Evolutionary conservation across 2,797 vertebrate genomes (phyloP).

Genomic region (Malurus splendens): DNA sequence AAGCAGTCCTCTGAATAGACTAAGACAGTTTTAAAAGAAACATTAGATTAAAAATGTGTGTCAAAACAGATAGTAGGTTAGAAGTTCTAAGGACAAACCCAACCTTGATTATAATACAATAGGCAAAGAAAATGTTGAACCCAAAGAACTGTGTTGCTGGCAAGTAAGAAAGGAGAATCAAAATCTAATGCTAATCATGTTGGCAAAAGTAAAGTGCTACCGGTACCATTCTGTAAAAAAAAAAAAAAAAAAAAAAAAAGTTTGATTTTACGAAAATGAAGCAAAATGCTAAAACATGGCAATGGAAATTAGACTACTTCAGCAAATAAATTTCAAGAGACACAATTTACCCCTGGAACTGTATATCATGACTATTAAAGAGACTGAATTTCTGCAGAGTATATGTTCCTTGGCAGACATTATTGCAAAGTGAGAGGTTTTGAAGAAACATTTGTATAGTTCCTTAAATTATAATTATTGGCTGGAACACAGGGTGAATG

Average conservation of each 20-base stretch:
- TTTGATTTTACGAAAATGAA: background rate
- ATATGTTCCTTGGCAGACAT: background rate
- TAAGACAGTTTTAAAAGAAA: background rate
- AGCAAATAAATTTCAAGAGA: background rate
- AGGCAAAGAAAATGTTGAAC: background rate
- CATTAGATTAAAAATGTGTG: background rate
- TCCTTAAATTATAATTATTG: background rate
- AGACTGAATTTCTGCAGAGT: background rate
- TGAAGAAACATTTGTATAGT: background rate
- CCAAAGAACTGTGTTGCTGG: background rate
- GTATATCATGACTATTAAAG: background rate
- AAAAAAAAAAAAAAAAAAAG: background rate
- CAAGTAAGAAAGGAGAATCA: background rate
- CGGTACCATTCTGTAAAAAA: background rate
- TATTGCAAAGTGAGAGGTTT: background rate
- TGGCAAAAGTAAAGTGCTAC: background rate
- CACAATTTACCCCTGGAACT: background rate
- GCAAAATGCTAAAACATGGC: background rate
- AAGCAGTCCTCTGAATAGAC: background rate
- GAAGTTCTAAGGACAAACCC: background rate
- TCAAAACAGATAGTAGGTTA: background rate
- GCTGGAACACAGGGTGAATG: background rate
- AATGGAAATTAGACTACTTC: background rate
- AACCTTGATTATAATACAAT: background rate
- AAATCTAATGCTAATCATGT: background rate